phyloP scores from a whole-genome alignment of 2,888 invertebrate genomes.

The Lycaena phlaeas region DNA sequence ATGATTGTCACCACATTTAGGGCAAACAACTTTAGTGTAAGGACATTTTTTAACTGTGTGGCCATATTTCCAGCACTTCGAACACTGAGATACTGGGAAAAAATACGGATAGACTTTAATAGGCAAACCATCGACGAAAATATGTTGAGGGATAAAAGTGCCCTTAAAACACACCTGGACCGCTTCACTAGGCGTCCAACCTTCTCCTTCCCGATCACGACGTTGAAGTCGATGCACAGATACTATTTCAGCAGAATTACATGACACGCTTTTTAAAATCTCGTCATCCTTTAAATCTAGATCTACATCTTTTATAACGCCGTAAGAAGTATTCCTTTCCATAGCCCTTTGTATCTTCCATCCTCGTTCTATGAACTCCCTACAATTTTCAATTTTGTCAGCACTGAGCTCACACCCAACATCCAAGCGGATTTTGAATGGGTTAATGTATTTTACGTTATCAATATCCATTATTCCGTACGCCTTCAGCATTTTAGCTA shows the following conservation, averaged over 20 bases:
- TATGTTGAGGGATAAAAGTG: slow-evolving; percentile 12
- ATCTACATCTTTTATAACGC: slow-evolving; percentile 11
- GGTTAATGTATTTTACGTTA: slow-evolving; percentile 10
- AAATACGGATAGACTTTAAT: slow-evolving; percentile 16
- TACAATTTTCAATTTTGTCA: slow-evolving; percentile 7
- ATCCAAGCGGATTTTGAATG: slow-evolving; percentile 8
- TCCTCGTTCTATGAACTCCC: slow-evolving; percentile 10
- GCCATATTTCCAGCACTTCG: slow-evolving; percentile 13
- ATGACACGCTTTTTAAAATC: slow-evolving; percentile 5
- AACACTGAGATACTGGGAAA: too few species aligned
- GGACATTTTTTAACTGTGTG: slow-evolving; percentile 16
- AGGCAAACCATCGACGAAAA: slow-evolving; percentile 12
- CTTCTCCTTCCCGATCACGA: background rate
- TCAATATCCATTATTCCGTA: background rate
- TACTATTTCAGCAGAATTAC: background rate
- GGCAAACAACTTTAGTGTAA: slow-evolving; percentile 14
- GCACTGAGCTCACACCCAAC: background rate
- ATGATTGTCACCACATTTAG: slow-evolving; percentile 16
- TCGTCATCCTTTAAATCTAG: slow-evolving; percentile 12
- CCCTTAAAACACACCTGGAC: slow-evolving; percentile 16
- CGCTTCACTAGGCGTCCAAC: slow-evolving; percentile 16
- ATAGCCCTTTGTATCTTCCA: slow-evolving; percentile 9
- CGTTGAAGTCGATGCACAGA: slow-evolving; percentile 8
- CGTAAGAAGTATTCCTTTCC: slow-evolving; percentile 10
- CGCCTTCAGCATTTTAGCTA: background rate